Evolutionary conservation across 2,797 vertebrate species (phyloP).

Genomic region (Molossus alvarezi): DNA sequence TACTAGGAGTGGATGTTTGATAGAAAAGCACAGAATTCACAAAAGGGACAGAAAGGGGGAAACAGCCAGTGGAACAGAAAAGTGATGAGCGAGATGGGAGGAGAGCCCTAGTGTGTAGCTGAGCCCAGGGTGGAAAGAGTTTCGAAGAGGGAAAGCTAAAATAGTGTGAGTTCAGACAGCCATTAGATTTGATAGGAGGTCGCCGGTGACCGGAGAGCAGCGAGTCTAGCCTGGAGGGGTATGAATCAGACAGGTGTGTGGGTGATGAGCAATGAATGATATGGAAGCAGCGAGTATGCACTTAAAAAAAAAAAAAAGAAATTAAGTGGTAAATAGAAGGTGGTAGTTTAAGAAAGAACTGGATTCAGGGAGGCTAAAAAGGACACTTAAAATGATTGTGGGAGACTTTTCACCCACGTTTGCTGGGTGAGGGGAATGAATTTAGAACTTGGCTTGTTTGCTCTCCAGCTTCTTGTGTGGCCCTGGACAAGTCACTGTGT

Average conservation of each 20-base stretch:
- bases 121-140: background rate
- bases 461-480: background rate
- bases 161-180: background rate
- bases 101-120: background rate
- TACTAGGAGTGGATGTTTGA: background rate
- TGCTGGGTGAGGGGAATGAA: slow-evolving; percentile 5
- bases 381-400: background rate
- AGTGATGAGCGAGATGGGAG: background rate
- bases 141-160: background rate
- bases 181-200: background rate
- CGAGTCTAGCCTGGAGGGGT: background rate
- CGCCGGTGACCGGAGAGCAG: background rate
- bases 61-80: slow-evolving; percentile 3
- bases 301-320: background rate
- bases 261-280: background rate
- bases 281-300: background rate
- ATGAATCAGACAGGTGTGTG: background rate
- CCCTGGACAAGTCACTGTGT: background rate
- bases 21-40: background rate
- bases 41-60: background rate
- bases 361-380: background rate
- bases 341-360: slow-evolving; percentile 54
- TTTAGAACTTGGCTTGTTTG: slow-evolving; percentile 26
- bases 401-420: background rate
- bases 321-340: background rate